Base-by-base conservation (phyloP, 2,888 invertebrate genomes). In the Polyommatus icarus region DNA sequence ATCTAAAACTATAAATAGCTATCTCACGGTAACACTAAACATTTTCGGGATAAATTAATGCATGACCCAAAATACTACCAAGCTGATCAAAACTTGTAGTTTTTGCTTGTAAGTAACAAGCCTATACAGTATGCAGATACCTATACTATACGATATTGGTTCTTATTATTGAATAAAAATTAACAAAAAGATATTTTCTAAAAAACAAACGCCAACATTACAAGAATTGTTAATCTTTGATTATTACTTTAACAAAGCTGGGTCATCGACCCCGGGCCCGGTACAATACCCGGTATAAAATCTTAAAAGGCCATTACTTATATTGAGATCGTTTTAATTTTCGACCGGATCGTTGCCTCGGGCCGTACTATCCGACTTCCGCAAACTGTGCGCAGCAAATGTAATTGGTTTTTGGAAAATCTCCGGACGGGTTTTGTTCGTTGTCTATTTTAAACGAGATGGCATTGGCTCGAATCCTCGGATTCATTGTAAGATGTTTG, bases 311-410 rank as follows among this genome's bases (percentile, higher is more conserved):
- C 83, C 84, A 84, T 84, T 84, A 83, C 83, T 82, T 84, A 84
- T 83, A 84, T 84, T 84, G 84, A 81, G 83, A 84, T 81, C 79
- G 84, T 83, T 84, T 84, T 84, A 84, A 84, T 84, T 84, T 84
- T 80, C 82, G 81, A 82, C 80, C 81, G 81, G 80, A 81, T 80
- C 81, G 78, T 77, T 67, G 83, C 84, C 83, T 71, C 79, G 82
- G 83, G 79, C 80, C 75, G 77, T 78, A 79, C 82, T 82, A 80
- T 79, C 80, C 79, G 82, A 77, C 82, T 81, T 80, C 77, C 79
- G 79, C 76, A 80, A 81, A 83, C 81, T 83, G 83, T 81, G 80
- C 77, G 79, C 81, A 78, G 80, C 82, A 83, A 84, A 86, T 85
- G 84, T 86, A 84, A 85, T 86, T 85, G 85, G 79, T 83, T 83